Evolutionary conservation across 2,797 vertebrate genomes (phyloP).

Genomic region (Uromys caudimaculatus): DNA sequence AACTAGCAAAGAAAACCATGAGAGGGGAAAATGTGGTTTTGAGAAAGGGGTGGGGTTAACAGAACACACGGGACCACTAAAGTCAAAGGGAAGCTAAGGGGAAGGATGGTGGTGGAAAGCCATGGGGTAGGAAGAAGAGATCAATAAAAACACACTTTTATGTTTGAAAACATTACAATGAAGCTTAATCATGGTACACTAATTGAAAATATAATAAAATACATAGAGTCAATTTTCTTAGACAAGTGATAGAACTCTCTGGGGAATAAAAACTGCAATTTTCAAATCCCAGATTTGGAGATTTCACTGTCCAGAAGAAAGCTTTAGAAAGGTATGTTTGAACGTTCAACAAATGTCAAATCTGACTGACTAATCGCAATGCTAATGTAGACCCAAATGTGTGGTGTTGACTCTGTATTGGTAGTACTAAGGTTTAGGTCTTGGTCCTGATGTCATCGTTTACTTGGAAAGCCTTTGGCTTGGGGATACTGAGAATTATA

Average conservation of each 20-base stretch:
- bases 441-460: not conserved
- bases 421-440: not conserved
- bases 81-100: not conserved
- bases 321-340: not conserved
- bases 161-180: not conserved
- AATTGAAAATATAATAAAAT: not conserved
- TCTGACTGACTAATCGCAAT: not conserved
- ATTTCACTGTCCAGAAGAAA: not conserved
- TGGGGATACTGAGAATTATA: not conserved
- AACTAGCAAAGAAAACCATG: not conserved
- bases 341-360: not conserved
- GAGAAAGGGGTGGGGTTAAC: not conserved
- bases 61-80: not conserved
- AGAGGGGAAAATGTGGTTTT: not conserved
- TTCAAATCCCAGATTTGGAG: not conserved
- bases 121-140: too few species aligned
- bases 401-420: not conserved
- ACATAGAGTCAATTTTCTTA: not conserved
- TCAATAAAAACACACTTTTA: not conserved
- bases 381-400: not conserved
- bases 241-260: not conserved
- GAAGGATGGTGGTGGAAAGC: too few species aligned
- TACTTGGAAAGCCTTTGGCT: not conserved
- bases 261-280: not conserved
- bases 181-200: not conserved